These are phyloP conservation scores for Philonicus albiceps DNA, from an alignment of 2,888 invertebrate genomes.

Conservation along the genomic window DNA sequence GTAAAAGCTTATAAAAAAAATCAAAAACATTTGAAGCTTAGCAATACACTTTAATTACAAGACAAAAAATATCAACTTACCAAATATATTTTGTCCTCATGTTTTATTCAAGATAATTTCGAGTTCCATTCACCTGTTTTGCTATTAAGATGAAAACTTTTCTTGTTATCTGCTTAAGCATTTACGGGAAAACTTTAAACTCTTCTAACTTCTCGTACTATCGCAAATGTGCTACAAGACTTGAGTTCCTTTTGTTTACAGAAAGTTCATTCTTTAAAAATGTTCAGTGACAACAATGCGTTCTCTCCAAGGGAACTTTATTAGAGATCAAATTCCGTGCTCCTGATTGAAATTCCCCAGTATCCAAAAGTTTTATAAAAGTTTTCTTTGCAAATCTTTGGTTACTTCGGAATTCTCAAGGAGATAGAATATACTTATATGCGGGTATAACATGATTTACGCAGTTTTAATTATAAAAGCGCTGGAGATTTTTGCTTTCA, in stretches of 20 bases:
- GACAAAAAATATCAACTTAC: not conserved
- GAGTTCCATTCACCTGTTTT: constrained; percentile 12
- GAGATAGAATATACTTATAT: not conserved
- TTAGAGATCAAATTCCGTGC: constrained; percentile 2
- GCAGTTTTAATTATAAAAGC: not conserved
- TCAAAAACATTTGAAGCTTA: not conserved
- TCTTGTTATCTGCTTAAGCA: constrained; percentile 31
- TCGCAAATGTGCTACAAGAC: constrained; percentile 7
- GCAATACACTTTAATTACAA: not conserved
- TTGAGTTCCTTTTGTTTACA: constrained; percentile 5
- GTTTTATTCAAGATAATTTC: constrained; percentile 14
- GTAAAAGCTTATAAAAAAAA: not conserved
- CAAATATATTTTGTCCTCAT: constrained; percentile 10
- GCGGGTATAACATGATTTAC: not conserved
- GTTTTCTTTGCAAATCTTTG: not conserved
- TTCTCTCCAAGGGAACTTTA: not conserved
- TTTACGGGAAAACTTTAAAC: constrained; percentile 6
- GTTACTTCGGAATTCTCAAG: not conserved
- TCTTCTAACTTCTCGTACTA: not conserved
- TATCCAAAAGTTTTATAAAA: not conserved
- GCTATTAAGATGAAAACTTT: constrained; percentile 27
- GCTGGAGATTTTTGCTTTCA: too few species aligned
- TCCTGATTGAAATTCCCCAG: not conserved
- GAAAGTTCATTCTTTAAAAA: not conserved
- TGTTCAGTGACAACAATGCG: not conserved